Conservation (phyloP, 1,140 invertebrate species). For the Steinernema khuongi region DNA sequence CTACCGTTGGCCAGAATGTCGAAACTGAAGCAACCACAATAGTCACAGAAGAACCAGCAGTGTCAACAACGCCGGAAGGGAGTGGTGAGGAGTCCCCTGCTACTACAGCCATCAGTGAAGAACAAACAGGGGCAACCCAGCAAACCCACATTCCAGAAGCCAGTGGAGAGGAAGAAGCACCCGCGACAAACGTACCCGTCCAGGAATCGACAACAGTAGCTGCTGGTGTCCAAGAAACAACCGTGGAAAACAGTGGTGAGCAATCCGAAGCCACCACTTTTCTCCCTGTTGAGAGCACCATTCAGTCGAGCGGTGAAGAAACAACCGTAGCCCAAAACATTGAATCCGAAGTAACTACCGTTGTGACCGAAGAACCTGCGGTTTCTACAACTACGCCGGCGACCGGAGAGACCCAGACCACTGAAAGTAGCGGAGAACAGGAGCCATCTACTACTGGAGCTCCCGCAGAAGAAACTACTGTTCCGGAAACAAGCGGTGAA, state of each 20-base stretch:
- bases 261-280: background rate
- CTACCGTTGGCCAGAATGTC: background rate
- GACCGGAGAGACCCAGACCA: too few species aligned
- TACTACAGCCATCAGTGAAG: background rate
- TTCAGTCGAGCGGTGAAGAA: conserved; percentile 21
- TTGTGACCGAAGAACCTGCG: background rate
- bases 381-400: too few species aligned
- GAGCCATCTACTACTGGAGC: background rate
- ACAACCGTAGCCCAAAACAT: background rate
- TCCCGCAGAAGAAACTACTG: conserved; percentile 23
- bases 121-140: background rate
- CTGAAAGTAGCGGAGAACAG: too few species aligned
- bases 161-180: background rate
- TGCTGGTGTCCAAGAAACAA: background rate
- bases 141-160: background rate
- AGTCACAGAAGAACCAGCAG: background rate
- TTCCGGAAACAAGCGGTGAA: conserved; percentile 11
- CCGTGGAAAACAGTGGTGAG: too few species aligned
- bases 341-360: background rate
- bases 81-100: background rate
- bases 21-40: background rate
- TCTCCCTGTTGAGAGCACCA: background rate
- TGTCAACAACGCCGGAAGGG: background rate
- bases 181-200: conserved; percentile 6
- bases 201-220: conserved; percentile 2